Evolutionary conservation across 53 echinoderm and acorn worm genomes (phyloP).

Genomic region (Echinarachnius parma): DNA sequence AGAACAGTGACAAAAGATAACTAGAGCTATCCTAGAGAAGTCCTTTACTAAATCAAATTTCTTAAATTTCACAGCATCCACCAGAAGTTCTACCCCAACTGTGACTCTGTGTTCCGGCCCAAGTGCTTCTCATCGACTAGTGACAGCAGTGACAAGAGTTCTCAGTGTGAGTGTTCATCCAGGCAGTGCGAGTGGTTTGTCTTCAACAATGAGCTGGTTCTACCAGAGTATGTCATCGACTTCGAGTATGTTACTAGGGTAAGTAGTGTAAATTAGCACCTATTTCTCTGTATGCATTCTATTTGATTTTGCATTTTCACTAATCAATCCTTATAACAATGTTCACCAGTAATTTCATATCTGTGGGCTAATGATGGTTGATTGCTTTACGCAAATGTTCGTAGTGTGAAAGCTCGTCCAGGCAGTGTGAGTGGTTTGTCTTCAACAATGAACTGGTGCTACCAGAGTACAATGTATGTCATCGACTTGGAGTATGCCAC

Average conservation of each 20-base stretch:
- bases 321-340: too few relatives aligned
- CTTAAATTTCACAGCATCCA: constrained; percentile 67
- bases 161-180: constrained; percentile 86
- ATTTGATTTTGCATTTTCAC: too few relatives aligned
- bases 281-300: too few relatives aligned
- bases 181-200: constrained; percentile 98
- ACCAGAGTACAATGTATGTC: constrained; percentile 96
- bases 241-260: constrained; percentile 98
- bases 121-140: constrained; percentile 53
- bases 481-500: constrained; percentile 97
- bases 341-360: background rate
- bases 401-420: constrained; percentile 70
- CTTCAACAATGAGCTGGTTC: constrained; percentile 94
- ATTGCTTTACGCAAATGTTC: background rate
- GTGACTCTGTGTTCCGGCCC: constrained; percentile 92
- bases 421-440: constrained; percentile 90
- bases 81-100: constrained; percentile 80
- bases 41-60: too few relatives aligned
- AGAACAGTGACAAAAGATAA: too few relatives aligned
- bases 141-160: constrained; percentile 25
- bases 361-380: background rate
- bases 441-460: constrained; percentile 93
- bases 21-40: too few relatives aligned
- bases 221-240: constrained; percentile 98
- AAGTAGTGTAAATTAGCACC: constrained; percentile 11